phyloP scores from a whole-genome alignment of 2,797 vertebrate genomes.

The Micropoecilia bifurca region DNA sequence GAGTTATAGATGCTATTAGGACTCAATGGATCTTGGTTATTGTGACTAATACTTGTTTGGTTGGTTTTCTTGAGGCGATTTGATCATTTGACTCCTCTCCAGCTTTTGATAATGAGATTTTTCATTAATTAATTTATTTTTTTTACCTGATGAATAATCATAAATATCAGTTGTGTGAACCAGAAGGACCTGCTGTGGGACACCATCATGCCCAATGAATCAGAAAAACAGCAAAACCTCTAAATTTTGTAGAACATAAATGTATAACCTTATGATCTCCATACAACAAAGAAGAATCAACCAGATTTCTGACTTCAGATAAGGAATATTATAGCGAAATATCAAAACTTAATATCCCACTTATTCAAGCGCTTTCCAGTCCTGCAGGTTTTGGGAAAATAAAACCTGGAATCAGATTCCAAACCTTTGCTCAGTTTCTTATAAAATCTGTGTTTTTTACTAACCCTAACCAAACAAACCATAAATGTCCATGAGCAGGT shows the following conservation, averaged over 20 bases:
- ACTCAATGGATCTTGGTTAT: constrained; percentile 59
- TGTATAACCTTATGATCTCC: not conserved
- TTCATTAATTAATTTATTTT: not conserved
- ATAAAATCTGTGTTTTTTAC: not conserved
- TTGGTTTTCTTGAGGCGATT: constrained; percentile 53
- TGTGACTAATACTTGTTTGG: constrained; percentile 64
- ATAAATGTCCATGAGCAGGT: not conserved
- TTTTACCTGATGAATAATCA: constrained; percentile 11
- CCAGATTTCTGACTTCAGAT: not conserved
- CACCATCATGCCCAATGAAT: not conserved
- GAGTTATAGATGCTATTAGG: constrained; percentile 76
- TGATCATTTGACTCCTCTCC: constrained; percentile 48
- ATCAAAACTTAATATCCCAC: not conserved
- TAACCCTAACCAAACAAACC: not conserved
- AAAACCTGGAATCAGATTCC: not conserved
- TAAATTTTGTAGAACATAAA: not conserved
- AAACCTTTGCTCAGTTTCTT: not conserved
- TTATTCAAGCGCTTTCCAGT: not conserved
- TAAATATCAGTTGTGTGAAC: constrained; percentile 22
- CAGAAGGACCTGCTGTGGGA: constrained; percentile 26
- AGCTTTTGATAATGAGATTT: constrained; percentile 49
- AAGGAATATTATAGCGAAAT: not conserved
- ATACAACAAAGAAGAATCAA: not conserved
- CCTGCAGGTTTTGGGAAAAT: not conserved
- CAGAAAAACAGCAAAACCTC: not conserved